Evolutionary conservation across 2,888 invertebrate species (phyloP), one percentile per base, ranked within the genome.

Genomic region (Pilophorus perplexus): DNA sequence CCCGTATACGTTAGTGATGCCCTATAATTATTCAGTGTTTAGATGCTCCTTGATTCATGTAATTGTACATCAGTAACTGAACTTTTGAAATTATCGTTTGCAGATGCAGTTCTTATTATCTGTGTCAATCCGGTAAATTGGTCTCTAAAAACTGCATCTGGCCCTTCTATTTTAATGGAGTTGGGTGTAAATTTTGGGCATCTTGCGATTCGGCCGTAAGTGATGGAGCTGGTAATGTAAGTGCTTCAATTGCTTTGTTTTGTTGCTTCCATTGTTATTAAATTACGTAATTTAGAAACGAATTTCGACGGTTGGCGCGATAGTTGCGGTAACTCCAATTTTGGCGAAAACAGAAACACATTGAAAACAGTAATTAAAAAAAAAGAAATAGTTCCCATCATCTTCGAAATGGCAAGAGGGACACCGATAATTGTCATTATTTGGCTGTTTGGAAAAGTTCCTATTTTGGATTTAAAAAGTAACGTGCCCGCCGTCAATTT

Each of bases 161-260:
- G 52, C 52, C 52, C 2, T 52, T 52, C 52, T 52, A 2, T 25
- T 52, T 28, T 8, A 28, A 52, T 14, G 52, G 52, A 14, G 52
- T 1, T 1, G n/a, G n/a, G 6, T 52, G 52, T 25, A 28, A 28
- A 18, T 52, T 52, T 8, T 52, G 52, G 52, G 52, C 27, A 3
- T 10, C 25, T 25, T 52, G 52, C 28, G 6, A 52, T 12, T 33
- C 33, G 6, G 6, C 33, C 12, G 33, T 8, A 33, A 12, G 6
- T 33, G 33, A 8, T 12, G 33, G 33, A 12, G n/a, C n/a, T n/a
- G 33, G 33, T 33, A 33, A 33, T 42, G 42, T 42, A 14, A 42
- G 42, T 42, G 14, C n/a, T n/a, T n/a, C n/a, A n/a, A n/a, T n/a
- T n/a, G n/a, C n/a, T 33, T 33, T 10, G 33, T 33, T 10, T 33